Evolutionary conservation across 2,113 vertebrate species (phyloP), one percentile per base, ranked within the genome.

Genomic region (Salvator merianae): DNA sequence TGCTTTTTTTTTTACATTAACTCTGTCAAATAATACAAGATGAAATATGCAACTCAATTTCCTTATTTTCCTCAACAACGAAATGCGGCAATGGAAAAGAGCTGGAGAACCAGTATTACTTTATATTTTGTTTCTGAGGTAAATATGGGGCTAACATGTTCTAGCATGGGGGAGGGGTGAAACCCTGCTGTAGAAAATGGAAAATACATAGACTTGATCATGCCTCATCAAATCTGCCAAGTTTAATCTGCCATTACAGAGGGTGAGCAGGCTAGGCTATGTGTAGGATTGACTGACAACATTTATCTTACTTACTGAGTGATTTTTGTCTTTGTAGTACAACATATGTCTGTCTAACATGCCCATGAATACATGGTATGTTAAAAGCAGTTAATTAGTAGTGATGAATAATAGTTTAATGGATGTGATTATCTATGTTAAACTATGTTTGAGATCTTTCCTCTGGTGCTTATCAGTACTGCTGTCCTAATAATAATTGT

Each of bases 281-380:
- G 82, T 91, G 87, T 93, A 30, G 93, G 81, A 90, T 84, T 94
- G 94, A 93, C 89, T 94, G 94, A 93, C 93, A 93, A 88, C 84
- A 85, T 83, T 91, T 93, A 93, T 78, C 89, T 91, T 92, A 92
- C 83, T 83, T 77, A 88, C 79, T 75, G 89, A 91, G 86, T 87
- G 84, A 89, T 87, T 91, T 83, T 88, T 92, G 85, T 91, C 91
- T 90, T 85, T 82, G 91, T 88, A 86, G 63, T 83, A 88, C 86
- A 80, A 86, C 73, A 81, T 70, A 6, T 76, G 34, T 89, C 88
- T 90, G 91, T 84, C 87, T 32, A 40, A 59, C 84, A 30, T 55
- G 82, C 84, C 85, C 1, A 0, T 68, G 34, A 85, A 79, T 47
- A 12, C 80, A 81, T 72, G 84, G 83, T 40, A 72, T 94, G 92